A percentile compares a stretch with the other conserved stretches of the same genome.
Conservation (phyloP, 2,888 invertebrate genomes). For the Microctonus brassicae region DNA sequence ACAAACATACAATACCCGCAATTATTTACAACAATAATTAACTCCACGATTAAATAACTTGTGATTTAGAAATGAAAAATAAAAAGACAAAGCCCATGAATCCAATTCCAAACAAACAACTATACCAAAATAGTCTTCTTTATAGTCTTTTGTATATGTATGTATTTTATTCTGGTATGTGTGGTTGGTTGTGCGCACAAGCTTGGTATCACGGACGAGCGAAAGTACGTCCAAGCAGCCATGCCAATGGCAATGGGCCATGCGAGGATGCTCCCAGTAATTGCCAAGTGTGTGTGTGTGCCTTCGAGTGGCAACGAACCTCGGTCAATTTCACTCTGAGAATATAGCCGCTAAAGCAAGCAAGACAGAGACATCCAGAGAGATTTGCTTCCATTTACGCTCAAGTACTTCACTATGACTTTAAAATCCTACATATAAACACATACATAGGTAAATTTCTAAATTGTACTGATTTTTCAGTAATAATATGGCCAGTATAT, state of each 20-base stretch:
- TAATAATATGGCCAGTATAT: neutral
- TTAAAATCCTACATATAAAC: neutral
- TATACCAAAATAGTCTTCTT: neutral
- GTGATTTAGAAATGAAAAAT: constrained; percentile 23
- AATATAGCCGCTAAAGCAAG: neutral
- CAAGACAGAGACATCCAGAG: neutral
- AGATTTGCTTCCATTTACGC: constrained; percentile 8
- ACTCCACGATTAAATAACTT: neutral
- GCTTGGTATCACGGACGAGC: constrained; percentile 9
- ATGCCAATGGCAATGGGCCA: constrained; percentile 32
- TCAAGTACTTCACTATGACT: constrained; percentile 3
- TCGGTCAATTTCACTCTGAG: constrained; percentile 28
- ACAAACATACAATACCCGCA: neutral
- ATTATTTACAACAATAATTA: neutral
- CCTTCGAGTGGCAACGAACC: constrained; percentile 21
- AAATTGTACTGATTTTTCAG: neutral
- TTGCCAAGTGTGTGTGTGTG: constrained; percentile 13
- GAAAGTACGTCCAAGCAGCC: constrained; percentile 19
- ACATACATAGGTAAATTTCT: neutral
- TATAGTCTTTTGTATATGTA: constrained; percentile 11
- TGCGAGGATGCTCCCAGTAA: constrained; percentile 19
- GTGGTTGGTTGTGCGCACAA: neutral
- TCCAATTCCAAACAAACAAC: constrained; percentile 15
- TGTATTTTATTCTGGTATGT: neutral
- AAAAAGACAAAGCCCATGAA: neutral